Evolutionary conservation across 2,888 invertebrate genomes (phyloP), one percentile per base, ranked within the genome.

Genomic region (Eutolmus rufibarbis): DNA sequence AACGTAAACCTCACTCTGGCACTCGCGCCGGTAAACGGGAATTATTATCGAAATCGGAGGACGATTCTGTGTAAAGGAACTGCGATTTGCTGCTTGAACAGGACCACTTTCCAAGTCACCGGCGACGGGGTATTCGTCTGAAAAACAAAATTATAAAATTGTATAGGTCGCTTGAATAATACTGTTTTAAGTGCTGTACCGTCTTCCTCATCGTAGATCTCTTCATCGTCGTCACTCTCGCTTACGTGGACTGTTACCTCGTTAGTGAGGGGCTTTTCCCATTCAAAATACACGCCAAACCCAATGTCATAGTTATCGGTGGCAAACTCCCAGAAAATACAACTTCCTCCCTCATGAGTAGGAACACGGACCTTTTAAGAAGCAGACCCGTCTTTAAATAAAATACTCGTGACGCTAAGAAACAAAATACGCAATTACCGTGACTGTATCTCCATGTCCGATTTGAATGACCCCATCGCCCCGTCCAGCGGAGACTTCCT

Each of bases 321-420:
- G 16, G 99, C 98, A 92, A 99, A 99, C 94, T 99, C 99, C 99
- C 99, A 99, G 93, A 98, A 99, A 57, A 99, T 94, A 90, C 97
- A 96, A 1, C 96, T 95, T 0, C 99, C 99, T 90, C 97, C 96
- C 89, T 96, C 96, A 91, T 98, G 98, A 0, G 99, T 99, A 9
- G 99, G 99, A 86, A 99, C 99, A 57, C 99, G 94, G 3, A 96
- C 95, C 95, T 92, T 51, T 16, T 51, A 74, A 1, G 23, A 8
- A n/a, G 16, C 2, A 86, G 82, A 28, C 1, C 1, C 8, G 66
- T 57, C 8, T 40, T 66, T 7, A n/a, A 51, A 82, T 7, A n/a
- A 51, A 82, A 23, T 16, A 23, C 14, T 76, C 2, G 14, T 19
- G 31, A 14, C 16, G 43, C 4, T n/a, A 43, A n/a, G 1, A 56